Percentiles rank a stretch among this genome's conserved stretches.
These are phyloP conservation scores for Herminia tarsipennalis DNA, from an alignment of 2,888 invertebrate genomes.

Conservation along the genomic window DNA sequence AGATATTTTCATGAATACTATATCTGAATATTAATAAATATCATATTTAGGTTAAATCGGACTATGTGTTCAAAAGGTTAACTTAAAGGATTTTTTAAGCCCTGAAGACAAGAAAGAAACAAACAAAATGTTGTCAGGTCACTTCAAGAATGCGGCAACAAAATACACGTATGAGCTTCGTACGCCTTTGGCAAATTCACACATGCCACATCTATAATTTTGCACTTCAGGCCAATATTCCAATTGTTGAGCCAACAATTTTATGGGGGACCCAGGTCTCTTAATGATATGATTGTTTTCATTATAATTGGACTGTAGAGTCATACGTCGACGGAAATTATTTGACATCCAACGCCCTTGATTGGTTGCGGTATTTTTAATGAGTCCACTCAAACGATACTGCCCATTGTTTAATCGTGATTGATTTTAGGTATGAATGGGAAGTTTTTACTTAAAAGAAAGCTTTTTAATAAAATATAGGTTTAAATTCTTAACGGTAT, in stretches of 20 bases:
- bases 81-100: too few relatives aligned
- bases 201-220: constrained; percentile 47
- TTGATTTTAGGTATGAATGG: constrained; percentile 32
- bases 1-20: too few relatives aligned
- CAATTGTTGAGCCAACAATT: constrained; percentile 65
- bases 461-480: not conserved
- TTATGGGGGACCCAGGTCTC: constrained; percentile 57
- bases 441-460: constrained; percentile 18
- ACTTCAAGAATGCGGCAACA: constrained; percentile 18
- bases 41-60: too few relatives aligned
- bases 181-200: not conserved
- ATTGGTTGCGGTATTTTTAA: constrained; percentile 65
- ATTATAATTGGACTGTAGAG: constrained; percentile 75
- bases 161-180: not conserved
- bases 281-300: constrained; percentile 82
- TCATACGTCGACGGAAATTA: constrained; percentile 73
- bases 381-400: constrained; percentile 54
- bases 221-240: constrained; percentile 37
- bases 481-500: too few relatives aligned
- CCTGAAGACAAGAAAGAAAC: too few relatives aligned
- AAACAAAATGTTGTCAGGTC: too few relatives aligned
- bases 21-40: too few relatives aligned
- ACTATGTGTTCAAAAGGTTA: too few relatives aligned
- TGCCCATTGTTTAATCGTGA: constrained; percentile 49
- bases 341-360: constrained; percentile 56